A percentile compares a stretch with the other conserved stretches of the same genome.
Conservation (phyloP, 2,888 invertebrate species). For the Aphelenchoides bicaudatus region DNA sequence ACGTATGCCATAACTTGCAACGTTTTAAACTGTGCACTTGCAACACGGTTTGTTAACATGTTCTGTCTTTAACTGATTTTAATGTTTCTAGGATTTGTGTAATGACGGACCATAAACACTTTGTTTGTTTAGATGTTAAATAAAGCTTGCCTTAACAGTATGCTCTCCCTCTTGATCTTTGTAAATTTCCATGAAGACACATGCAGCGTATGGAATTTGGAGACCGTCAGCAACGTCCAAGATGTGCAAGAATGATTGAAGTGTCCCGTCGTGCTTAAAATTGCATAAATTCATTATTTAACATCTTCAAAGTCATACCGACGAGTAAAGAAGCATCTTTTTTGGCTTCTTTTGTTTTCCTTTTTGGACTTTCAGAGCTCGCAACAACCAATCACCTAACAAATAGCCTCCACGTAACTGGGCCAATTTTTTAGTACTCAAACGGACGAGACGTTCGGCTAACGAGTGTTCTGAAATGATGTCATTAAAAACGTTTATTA, state of each 20-base stretch:
- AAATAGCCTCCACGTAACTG: conserved; percentile 40
- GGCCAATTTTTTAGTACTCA: conserved; percentile 22
- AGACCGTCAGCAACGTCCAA: conserved; percentile 35
- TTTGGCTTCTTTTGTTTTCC: conserved; percentile 27
- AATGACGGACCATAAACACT: too few relatives aligned
- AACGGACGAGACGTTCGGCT: conserved; percentile 21
- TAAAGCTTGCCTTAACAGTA: conserved; percentile 4
- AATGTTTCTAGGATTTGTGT: too few relatives aligned
- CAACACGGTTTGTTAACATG: too few relatives aligned
- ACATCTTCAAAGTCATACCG: conserved; percentile 32
- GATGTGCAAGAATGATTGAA: conserved; percentile 41
- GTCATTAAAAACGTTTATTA: conserved; percentile 20
- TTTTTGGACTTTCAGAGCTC: conserved; percentile 36
- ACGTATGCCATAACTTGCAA: too few relatives aligned
- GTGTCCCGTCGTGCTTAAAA: conserved; percentile 50
- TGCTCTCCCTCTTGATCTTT: neutral
- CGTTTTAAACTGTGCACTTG: too few relatives aligned
- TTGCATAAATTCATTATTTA: neutral
- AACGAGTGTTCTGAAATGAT: conserved; percentile 27
- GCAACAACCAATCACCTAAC: conserved; percentile 40
- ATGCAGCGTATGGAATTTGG: conserved; percentile 45
- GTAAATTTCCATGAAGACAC: conserved; percentile 46
- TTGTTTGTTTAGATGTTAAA: too few relatives aligned
- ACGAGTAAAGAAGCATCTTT: conserved; percentile 47
- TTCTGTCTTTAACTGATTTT: too few relatives aligned